Base-by-base conservation (phyloP, 2,888 invertebrate genomes). In the Slavum lentiscoides region DNA sequence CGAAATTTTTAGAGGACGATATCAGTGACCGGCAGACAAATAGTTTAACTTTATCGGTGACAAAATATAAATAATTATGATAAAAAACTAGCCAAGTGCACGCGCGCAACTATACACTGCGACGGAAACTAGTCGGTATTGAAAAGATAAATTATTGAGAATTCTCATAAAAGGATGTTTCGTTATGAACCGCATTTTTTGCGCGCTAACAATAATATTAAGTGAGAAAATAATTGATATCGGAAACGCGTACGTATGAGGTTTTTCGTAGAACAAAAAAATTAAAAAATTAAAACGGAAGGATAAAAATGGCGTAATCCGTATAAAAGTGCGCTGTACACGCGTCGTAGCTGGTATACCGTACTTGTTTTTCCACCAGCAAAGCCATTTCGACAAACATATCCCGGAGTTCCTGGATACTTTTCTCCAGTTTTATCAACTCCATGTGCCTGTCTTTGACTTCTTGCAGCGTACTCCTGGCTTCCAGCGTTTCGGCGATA, bases 351-450 rank as follows among this genome's bases (percentile, higher is more conserved):
- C n/a, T n/a, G n/a, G 2, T 30, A 30, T 53, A 9, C 55, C 73
- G 17, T 87, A 91, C 92, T 89, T 92, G 93, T 85, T 90, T 89
- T 85, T 94, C 93, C 49, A 95, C 91, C 74, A 94, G 88, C 87
- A 92, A 90, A 66, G 93, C 93, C 88, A 96, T 92, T 87, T 95
- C 93, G 85, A 90, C 88, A 88, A 96, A 96, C 87, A 96, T 90
- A 86, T 93, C 93, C 85, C 91, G 89, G 82, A 96, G 89, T 86
- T 94, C 94, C 66, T 87, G 86, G 84, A 96, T 90, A 85, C 93
- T 91, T 84, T 90, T 90, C 88, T 96, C 96, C 83, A 95, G 88
- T 86, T 93, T 93, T 84, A 92, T 86, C 84, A 96, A 89, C 87
- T 95, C 94, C 84, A 91, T 91, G 86, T 94, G 95, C 75, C 96